A percentile compares a stretch with the other conserved stretches of the same genome.
These are phyloP conservation scores for Sphaerodactylus townsendi DNA, from an alignment of 2,113 vertebrate species.

Conservation along the genomic window DNA sequence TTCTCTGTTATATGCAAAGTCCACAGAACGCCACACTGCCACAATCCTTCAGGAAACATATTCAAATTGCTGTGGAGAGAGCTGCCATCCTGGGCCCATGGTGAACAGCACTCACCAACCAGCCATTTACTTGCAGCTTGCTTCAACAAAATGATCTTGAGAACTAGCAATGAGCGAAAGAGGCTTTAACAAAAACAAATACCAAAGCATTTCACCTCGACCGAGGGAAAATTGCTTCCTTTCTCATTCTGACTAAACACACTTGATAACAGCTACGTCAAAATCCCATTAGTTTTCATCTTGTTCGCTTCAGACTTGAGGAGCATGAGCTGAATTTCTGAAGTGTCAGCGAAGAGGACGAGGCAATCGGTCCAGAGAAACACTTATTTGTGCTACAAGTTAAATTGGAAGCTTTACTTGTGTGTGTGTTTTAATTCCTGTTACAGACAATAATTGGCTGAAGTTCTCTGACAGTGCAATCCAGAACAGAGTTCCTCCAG, in stretches of 20 bases:
- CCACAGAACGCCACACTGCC: too few relatives aligned
- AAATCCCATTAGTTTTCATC: background rate
- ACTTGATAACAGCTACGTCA: background rate
- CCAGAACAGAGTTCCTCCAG: too few relatives aligned
- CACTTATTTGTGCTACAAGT: background rate
- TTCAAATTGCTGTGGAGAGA: background rate
- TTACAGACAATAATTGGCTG: background rate
- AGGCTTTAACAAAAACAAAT: background rate
- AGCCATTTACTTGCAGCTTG: background rate
- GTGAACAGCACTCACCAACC: background rate
- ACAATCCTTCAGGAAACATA: background rate
- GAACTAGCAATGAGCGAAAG: background rate
- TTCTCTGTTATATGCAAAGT: too few relatives aligned
- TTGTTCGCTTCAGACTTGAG: background rate
- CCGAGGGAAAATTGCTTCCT: conserved; percentile 4
- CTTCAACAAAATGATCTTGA: background rate
- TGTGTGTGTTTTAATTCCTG: too few relatives aligned
- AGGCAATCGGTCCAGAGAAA: background rate
- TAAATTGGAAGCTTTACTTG: background rate
- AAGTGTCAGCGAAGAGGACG: background rate
- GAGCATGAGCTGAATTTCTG: background rate
- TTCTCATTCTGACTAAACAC: conserved; percentile 2
- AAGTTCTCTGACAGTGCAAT: too few relatives aligned
- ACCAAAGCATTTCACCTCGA: background rate
- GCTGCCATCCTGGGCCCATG: background rate